Conservation (phyloP, 2,797 vertebrate species). For the Poliocrania exsul region DNA sequence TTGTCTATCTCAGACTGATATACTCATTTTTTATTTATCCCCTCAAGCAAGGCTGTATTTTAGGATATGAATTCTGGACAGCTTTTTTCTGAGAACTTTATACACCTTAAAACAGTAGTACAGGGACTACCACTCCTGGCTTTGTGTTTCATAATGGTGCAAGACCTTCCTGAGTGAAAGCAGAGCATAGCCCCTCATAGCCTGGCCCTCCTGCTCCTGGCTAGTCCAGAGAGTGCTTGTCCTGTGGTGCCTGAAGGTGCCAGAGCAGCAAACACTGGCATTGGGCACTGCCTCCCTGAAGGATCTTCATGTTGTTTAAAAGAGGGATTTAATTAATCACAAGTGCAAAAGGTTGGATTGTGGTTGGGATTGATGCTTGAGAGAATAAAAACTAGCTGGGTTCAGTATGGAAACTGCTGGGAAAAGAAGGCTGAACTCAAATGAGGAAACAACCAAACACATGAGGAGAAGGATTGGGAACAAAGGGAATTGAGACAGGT, state of each 20-base stretch:
- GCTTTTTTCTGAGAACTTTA: neutral
- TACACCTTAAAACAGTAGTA: neutral
- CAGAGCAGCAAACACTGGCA: neutral
- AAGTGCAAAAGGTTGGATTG: neutral
- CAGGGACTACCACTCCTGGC: neutral
- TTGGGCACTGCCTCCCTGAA: neutral
- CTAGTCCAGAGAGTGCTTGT: accelerated
- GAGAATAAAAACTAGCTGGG: neutral
- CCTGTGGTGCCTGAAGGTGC: neutral
- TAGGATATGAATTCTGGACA: neutral
- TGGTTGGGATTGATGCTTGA: neutral
- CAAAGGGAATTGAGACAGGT: neutral
- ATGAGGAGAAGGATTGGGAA: neutral
- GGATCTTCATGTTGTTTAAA: neutral
- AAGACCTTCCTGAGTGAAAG: neutral
- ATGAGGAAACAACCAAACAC: neutral
- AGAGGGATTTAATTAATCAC: neutral
- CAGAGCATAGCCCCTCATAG: no score
- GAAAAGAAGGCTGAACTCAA: neutral
- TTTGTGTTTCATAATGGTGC: neutral
- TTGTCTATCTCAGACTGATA: neutral
- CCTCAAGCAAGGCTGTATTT: neutral
- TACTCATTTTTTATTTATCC: neutral
- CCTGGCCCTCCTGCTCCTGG: neutral
- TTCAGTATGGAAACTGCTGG: neutral